A percentile compares a stretch with the other conserved stretches of the same genome.
Conservation (phyloP, 1,140 invertebrate species). For the Chironomus striatipennis region DNA sequence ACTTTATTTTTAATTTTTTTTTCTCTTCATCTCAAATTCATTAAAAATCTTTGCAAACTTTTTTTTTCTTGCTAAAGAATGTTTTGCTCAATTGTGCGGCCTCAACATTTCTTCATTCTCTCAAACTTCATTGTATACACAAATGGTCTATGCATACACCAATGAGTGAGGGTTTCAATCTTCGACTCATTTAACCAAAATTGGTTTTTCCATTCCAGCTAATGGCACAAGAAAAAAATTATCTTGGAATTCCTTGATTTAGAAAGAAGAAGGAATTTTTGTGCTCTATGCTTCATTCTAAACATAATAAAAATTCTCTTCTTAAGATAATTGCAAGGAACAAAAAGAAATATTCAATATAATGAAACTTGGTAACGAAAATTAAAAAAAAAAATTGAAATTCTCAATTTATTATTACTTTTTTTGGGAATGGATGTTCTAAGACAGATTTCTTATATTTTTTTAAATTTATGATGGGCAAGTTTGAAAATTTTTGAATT, state of each 20-base stretch:
- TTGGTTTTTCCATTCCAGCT: slow-evolving; percentile 12
- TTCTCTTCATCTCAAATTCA: too few relatives aligned
- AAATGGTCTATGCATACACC: neutral
- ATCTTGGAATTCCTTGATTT: neutral
- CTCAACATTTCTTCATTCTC: slow-evolving; percentile 7
- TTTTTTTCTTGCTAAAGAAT: neutral
- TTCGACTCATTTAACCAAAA: slow-evolving; percentile 21
- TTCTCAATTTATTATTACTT: too few relatives aligned
- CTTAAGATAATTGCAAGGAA: neutral
- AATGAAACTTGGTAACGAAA: too few relatives aligned
- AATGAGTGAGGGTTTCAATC: neutral
- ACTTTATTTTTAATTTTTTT: neutral
- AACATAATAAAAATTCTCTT: neutral
- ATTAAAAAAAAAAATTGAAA: too few relatives aligned
- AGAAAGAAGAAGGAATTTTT: neutral
- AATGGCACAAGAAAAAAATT: slow-evolving; percentile 6
- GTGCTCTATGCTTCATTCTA: neutral
- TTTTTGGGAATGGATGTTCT: too few relatives aligned
- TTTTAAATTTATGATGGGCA: too few relatives aligned
- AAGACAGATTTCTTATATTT: too few relatives aligned
- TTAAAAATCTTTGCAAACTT: slow-evolving; percentile 6
- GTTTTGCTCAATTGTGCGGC: slow-evolving; percentile 2
- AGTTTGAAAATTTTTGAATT: too few relatives aligned
- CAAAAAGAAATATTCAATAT: neutral
- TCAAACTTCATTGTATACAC: neutral